Evolutionary conservation across 2,113 vertebrate genomes (phyloP).

Genomic region (Passer domesticus): DNA sequence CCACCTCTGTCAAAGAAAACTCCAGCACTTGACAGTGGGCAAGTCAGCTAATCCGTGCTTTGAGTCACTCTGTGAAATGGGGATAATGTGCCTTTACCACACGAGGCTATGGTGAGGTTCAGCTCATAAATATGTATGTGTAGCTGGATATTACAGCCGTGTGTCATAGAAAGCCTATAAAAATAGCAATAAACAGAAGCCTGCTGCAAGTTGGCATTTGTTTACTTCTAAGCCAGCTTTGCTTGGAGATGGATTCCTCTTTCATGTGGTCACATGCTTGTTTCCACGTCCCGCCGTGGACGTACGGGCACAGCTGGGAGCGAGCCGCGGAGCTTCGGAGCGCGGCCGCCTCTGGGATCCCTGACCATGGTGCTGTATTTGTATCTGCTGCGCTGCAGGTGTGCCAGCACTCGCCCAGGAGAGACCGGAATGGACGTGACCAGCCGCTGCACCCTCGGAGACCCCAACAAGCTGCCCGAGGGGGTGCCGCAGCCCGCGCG

Average conservation of each 20-base stretch:
- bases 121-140: neutral
- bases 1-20: neutral
- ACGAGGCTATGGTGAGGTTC: neutral
- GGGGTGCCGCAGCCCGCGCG: slow-evolving; percentile 97
- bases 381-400: slow-evolving; percentile 73
- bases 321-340: fast-evolving
- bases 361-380: neutral
- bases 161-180: slow-evolving; percentile 31
- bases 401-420: slow-evolving; percentile 89
- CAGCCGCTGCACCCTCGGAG: slow-evolving; percentile 96
- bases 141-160: neutral
- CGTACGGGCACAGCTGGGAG: fast-evolving
- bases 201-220: neutral
- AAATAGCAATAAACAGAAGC: slow-evolving; percentile 29
- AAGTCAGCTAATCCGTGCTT: neutral
- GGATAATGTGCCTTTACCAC: neutral
- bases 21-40: neutral
- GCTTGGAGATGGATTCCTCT: neutral
- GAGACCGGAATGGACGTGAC: slow-evolving; percentile 99
- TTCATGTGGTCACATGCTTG: neutral
- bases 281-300: fast-evolving
- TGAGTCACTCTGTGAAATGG: slow-evolving; percentile 30
- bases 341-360: neutral
- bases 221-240: neutral
- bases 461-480: slow-evolving; percentile 98